Evolutionary conservation across 2,797 vertebrate species (phyloP).

Genomic region (Cryptoprocta ferox): DNA sequence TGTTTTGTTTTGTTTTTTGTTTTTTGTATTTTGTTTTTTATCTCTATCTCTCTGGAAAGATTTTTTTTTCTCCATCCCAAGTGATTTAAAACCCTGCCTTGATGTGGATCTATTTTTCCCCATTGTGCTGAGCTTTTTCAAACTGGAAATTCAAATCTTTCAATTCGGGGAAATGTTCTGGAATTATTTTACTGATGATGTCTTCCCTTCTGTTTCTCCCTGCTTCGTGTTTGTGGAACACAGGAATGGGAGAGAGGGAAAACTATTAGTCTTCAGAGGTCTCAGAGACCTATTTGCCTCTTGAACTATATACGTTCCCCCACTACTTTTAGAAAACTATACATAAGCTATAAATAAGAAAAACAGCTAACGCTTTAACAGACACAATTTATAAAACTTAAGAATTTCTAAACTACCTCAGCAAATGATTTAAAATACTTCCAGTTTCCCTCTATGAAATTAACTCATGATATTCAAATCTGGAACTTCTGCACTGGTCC

Average conservation of each 20-base stretch:
- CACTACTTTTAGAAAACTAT: not conserved
- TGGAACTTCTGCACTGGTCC: not conserved
- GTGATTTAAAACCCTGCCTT: not conserved
- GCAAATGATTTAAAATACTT: constrained; percentile 21
- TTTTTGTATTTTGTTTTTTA: not conserved
- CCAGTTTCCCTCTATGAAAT: constrained; percentile 22
- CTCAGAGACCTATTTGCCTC: not conserved
- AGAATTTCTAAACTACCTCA: not conserved
- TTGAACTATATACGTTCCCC: not conserved
- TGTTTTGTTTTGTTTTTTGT: not conserved
- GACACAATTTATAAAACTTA: not conserved
- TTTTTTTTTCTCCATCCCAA: not conserved
- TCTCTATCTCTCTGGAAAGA: constrained; percentile 18
- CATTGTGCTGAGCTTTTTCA: constrained; percentile 9
- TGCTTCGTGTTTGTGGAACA: constrained; percentile 21
- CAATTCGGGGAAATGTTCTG: constrained; percentile 1
- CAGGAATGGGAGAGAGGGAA: not conserved
- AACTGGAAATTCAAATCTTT: constrained; percentile 22
- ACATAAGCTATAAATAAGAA: not conserved
- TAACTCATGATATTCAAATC: constrained; percentile 1
- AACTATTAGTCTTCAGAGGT: not conserved
- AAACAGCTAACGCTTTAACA: not conserved
- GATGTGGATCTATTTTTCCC: not conserved
- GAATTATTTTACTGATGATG: constrained; percentile 48
- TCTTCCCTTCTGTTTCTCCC: not conserved